These are phyloP conservation scores for human DNA, from an alignment of 2,113 vertebrate genomes.

Conservation along the genomic window GRCh38 chr1:8106501-8107000, in stretches of 20 bases:
- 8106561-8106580: background rate
- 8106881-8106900: background rate
- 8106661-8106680: no score
- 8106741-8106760: background rate
- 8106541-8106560: background rate
- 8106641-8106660: background rate
- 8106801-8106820: background rate
- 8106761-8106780: background rate
- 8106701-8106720: background rate
- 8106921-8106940: background rate
- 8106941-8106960: background rate
- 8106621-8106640: background rate
- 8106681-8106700: background rate
- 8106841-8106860: background rate
- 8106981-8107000: background rate
- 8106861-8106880: background rate
- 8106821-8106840: background rate
- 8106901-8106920: background rate
- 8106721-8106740: background rate
- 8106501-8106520: background rate
- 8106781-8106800: background rate
- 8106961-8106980: background rate
- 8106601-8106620: no score
- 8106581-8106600: background rate
- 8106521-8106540: background rate